Evolutionary conservation across 2,888 invertebrate species (phyloP).

Genomic region (Nomada hirtipes): DNA sequence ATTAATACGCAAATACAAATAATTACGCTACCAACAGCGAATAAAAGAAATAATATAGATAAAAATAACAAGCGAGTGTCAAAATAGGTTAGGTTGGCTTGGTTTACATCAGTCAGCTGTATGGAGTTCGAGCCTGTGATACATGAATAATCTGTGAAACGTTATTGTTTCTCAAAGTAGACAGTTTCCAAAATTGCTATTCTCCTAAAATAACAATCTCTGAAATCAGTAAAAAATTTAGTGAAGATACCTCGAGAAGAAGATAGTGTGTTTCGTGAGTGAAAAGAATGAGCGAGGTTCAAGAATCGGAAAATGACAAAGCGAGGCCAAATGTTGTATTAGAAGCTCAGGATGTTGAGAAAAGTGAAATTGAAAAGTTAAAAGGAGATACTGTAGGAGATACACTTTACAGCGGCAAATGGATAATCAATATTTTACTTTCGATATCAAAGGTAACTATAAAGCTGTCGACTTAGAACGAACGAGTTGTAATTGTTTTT

Average conservation of each 20-base stretch:
- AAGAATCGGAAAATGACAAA: conserved; percentile 25
- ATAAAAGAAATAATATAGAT: background rate
- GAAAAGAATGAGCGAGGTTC: conserved; percentile 32
- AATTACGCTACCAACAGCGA: background rate
- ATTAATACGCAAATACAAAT: background rate
- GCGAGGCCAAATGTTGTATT: conserved; percentile 47
- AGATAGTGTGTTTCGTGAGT: conserved; percentile 4
- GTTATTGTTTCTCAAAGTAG: background rate
- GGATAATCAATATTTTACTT: conserved; percentile 79
- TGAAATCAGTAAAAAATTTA: background rate
- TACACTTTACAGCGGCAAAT: conserved; percentile 89
- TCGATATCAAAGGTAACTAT: conserved; percentile 76
- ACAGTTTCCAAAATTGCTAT: background rate
- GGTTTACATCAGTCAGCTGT: conserved; percentile 25
- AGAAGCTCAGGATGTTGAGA: conserved; percentile 73
- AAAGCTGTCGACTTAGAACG: background rate
- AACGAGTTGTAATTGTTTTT: background rate
- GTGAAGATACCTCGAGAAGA: background rate
- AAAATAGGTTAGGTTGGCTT: conserved; percentile 28
- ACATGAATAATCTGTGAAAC: conserved; percentile 14
- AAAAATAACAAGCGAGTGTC: background rate
- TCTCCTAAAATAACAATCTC: background rate
- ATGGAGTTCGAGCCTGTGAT: conserved; percentile 5
- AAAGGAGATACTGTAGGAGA: conserved; percentile 92
- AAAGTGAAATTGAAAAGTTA: conserved; percentile 83